phyloP scores from a whole-genome alignment of 2,888 invertebrate species.

The Cataglyphis livida region DNA sequence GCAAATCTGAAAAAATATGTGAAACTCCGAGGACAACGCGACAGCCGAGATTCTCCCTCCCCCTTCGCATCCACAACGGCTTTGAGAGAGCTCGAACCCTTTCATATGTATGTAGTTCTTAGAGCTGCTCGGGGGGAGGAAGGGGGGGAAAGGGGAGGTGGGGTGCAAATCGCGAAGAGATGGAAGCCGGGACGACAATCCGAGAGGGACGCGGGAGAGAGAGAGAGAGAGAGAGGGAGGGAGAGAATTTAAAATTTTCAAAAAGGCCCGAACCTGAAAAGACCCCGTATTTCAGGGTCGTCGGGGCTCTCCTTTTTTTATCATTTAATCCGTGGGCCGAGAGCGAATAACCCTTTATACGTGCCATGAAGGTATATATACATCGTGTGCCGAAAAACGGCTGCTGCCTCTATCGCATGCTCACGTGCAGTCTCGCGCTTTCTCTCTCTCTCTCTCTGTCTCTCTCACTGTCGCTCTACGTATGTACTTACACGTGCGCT shows the following conservation, averaged over 20 bases:
- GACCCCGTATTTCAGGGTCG: conserved; percentile 80
- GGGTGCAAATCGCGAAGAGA: conserved; percentile 65
- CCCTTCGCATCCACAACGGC: conserved; percentile 63
- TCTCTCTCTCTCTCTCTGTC: neutral
- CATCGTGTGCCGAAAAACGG: conserved; percentile 54
- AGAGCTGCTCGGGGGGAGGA: conserved; percentile 74
- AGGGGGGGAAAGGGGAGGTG: conserved; percentile 55
- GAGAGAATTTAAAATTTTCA: conserved; percentile 83
- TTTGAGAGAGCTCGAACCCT: conserved; percentile 82
- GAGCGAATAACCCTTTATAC: conserved; percentile 84
- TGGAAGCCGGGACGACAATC: conserved; percentile 58
- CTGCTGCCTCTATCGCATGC: conserved; percentile 28
- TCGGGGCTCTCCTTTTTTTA: conserved; percentile 79
- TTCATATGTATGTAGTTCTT: conserved; percentile 83
- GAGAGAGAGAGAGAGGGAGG: neutral
- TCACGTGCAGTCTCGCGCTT: conserved; percentile 12
- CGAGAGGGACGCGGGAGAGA: conserved; percentile 45
- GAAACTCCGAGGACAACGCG: conserved; percentile 79
- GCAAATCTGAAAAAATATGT: conserved; percentile 85
- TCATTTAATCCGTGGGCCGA: conserved; percentile 84
- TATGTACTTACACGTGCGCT: neutral
- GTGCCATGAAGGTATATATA: conserved; percentile 20
- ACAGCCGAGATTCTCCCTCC: conserved; percentile 53
- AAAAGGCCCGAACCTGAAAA: conserved; percentile 84
- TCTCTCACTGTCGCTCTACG: neutral